Percentiles rank a stretch among this genome's conserved stretches.
phyloP scores from a whole-genome alignment of 92 coral and sea anemone species.

The Bergia puertoricense region DNA sequence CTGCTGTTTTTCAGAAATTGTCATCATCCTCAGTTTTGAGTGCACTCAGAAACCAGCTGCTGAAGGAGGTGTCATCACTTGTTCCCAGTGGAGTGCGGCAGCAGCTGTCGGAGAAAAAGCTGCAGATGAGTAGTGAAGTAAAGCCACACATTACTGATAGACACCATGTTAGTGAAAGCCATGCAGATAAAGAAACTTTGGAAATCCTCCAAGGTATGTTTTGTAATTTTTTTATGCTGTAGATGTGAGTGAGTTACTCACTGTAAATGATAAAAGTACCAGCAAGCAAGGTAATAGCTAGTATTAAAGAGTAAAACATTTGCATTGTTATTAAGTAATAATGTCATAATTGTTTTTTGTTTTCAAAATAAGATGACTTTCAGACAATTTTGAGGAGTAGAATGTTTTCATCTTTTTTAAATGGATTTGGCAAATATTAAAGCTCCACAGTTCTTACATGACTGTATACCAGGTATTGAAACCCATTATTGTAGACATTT shows the following conservation, averaged over 20 bases:
- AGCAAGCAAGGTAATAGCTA: too few species aligned
- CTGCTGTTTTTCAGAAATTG: constrained; percentile 10
- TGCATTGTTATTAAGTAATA: too few species aligned
- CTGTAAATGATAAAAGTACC: too few species aligned
- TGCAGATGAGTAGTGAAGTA: constrained; percentile 46
- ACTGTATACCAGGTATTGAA: too few species aligned
- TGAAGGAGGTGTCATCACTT: constrained; percentile 74
- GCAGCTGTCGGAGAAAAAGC: constrained; percentile 47
- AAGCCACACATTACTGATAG: constrained; percentile 34
- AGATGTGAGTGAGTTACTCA: background rate
- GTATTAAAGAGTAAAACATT: too few species aligned
- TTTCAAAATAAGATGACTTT: too few species aligned
- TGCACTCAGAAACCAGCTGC: constrained; percentile 78
- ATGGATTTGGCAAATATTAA: too few species aligned
- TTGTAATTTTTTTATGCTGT: background rate
- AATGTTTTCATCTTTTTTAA: too few species aligned
- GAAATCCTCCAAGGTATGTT: constrained; percentile 90
- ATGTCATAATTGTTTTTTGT: too few species aligned
- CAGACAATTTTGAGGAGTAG: too few species aligned
- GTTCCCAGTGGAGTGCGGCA: constrained; percentile 73
- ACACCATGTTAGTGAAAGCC: constrained; percentile 51
- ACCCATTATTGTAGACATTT: too few species aligned
- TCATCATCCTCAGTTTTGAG: constrained; percentile 77
- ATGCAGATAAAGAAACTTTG: constrained; percentile 90
- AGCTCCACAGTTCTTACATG: too few species aligned